phyloP scores from a whole-genome alignment of 2,797 vertebrate genomes.

The Anomalospiza imberbis region DNA sequence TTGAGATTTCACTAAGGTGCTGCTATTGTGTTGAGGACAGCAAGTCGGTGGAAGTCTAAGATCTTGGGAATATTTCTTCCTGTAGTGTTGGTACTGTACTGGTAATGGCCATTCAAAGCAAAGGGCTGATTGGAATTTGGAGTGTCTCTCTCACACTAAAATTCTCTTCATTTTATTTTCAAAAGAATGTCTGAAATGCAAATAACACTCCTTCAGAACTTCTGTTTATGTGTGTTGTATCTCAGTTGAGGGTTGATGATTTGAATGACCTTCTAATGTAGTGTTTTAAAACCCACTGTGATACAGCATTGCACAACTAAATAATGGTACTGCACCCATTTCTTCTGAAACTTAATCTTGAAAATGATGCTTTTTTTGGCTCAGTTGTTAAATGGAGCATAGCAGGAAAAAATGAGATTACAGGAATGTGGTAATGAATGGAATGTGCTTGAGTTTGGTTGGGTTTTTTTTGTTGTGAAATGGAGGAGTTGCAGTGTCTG shows the following conservation, averaged over 20 bases:
- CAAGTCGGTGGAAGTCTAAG: not conserved
- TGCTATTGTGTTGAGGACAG: not conserved
- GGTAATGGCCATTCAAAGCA: not conserved
- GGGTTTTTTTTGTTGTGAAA: not conserved
- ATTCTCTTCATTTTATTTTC: not conserved
- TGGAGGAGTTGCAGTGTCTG: not conserved
- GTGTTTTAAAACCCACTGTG: not conserved
- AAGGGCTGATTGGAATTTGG: not conserved
- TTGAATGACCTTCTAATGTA: not conserved
- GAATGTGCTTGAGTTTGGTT: not conserved
- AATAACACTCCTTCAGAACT: not conserved
- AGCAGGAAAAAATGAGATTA: not conserved
- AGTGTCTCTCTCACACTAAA: not conserved
- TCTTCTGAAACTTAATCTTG: not conserved
- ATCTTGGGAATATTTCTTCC: not conserved
- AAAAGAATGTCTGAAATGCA: not conserved
- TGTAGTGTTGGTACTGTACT: not conserved
- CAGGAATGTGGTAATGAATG: not conserved
- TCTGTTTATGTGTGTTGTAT: not conserved
- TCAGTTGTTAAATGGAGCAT: not conserved
- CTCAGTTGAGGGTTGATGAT: not conserved
- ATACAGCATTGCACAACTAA: not conserved
- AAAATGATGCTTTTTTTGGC: not conserved
- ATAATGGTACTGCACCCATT: not conserved
- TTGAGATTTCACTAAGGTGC: not conserved